Percentiles rank a stretch among this genome's conserved stretches.
phyloP scores from a whole-genome alignment of 2,797 vertebrate species.

The Selene dorsalis region DNA sequence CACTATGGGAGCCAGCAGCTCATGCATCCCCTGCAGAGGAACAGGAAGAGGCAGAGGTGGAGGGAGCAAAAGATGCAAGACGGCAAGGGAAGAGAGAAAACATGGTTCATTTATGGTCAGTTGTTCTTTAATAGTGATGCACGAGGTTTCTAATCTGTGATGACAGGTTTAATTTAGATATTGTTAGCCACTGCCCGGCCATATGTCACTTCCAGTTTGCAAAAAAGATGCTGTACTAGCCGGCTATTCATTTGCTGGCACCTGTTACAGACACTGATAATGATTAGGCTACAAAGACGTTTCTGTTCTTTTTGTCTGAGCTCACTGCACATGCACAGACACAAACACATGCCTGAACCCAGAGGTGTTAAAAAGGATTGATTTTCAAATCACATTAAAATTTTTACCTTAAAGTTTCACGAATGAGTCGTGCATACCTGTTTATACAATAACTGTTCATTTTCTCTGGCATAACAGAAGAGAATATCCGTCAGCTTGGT shows the following conservation, averaged over 20 bases:
- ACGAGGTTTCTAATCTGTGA: constrained; percentile 72
- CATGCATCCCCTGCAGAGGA: constrained; percentile 93
- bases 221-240: constrained; percentile 57
- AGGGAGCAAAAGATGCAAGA: constrained; percentile 7
- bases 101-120: constrained; percentile 66
- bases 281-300: constrained; percentile 62
- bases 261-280: constrained; percentile 65
- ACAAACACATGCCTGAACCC: background rate
- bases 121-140: constrained; percentile 74
- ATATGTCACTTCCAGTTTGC: constrained; percentile 79
- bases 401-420: background rate
- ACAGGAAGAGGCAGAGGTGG: constrained; percentile 3
- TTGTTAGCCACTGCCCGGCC: constrained; percentile 68
- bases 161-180: constrained; percentile 78
- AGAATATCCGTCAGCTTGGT: constrained; percentile 98
- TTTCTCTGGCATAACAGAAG: constrained; percentile 98
- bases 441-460: constrained; percentile 98
- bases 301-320: constrained; percentile 52
- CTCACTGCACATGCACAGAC: background rate
- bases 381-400: constrained; percentile 1
- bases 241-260: constrained; percentile 60
- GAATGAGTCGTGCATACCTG: constrained; percentile 84
- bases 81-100: constrained; percentile 31
- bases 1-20: constrained; percentile 95
- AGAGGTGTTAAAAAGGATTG: background rate